Percentiles rank a stretch among this genome's conserved stretches.
These are phyloP conservation scores for Schizothorax lantsangensis DNA, from an alignment of 2,797 vertebrate species.

Conservation along the genomic window DNA sequence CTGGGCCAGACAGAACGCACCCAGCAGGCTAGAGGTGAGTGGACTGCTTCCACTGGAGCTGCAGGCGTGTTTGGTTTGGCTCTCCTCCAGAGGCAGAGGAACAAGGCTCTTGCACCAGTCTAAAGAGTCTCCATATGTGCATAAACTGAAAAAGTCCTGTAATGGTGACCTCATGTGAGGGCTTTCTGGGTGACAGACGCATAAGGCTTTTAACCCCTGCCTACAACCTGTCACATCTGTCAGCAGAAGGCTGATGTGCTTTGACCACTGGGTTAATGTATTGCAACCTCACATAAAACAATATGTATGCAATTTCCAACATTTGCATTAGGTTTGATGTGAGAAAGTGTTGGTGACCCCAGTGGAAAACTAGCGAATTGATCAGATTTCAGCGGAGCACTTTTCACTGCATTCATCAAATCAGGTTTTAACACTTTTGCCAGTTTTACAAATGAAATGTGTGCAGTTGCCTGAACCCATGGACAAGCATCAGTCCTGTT, in stretches of 20 bases:
- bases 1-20: constrained; percentile 46
- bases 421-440: neutral
- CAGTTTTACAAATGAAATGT: neutral
- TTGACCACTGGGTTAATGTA: constrained; percentile 35
- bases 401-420: constrained; percentile 10
- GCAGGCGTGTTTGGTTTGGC: constrained; percentile 66
- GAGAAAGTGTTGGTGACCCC: constrained; percentile 2
- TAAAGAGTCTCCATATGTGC: constrained; percentile 49
- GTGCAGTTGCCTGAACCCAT: too few species aligned
- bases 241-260: constrained; percentile 52
- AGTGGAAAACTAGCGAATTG: neutral
- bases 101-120: constrained; percentile 11
- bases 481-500: neutral
- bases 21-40: constrained; percentile 52
- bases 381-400: neutral
- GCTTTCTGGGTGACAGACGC: constrained; percentile 20
- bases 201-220: constrained; percentile 6
- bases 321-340: neutral
- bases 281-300: neutral
- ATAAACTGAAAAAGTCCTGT: constrained; percentile 50
- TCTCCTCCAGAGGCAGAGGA: constrained; percentile 45
- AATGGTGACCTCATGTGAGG: constrained; percentile 37
- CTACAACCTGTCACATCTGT: constrained; percentile 51
- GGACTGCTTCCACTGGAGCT: constrained; percentile 54
- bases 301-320: constrained; percentile 15